Base-by-base conservation (phyloP, 2,888 invertebrate genomes). In the Petrolisthes manimaculis region DNA sequence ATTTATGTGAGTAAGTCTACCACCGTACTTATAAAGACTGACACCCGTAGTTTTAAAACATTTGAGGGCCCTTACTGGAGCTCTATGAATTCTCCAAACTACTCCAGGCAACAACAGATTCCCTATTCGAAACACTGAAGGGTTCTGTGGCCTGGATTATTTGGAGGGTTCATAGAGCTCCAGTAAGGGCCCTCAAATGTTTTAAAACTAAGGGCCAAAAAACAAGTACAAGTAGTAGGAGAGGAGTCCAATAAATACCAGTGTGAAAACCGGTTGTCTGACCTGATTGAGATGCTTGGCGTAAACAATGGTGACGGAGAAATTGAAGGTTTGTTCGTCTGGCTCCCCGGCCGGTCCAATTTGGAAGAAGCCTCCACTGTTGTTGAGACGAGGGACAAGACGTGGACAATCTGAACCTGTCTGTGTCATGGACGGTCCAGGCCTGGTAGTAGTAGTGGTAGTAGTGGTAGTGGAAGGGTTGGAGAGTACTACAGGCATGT, bases 231-330 rank as follows among this genome's bases (percentile, higher is more conserved):
- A 18, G 37, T 37, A 37, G 37, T 37, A 71, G 53, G 54, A 81
- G 18, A 71, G 14, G 54, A 84, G 21, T 8, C 18, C 3, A 24
- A 21, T 18, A 24, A 86, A 54, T 8, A 71, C 14, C 67, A 78
- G 37, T 37, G 37, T 37, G 37, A 37, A 37, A 37, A 37, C 37
- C 37, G 2, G 37, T 37, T 37, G 37, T 37, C 78, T 71, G 55
- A 89, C 87, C 89, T 89, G 81, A 51, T 85, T 81, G 1, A 89
- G 71, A 71, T 86, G 84, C 71, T 89, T 89, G 54, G 89, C 89
- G 85, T 69, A 89, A 6, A 87, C 87, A 69, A 89, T 84, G 18
- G 87, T 87, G 51, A 87, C 87, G 24, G 89, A 86, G 53, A 87
- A 87, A 51, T 77, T 24, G 71, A 87, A 89, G 14, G 53, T 61